These are phyloP conservation scores for Andricus grossulariae DNA, from an alignment of 1,140 invertebrate genomes.

Conservation along the genomic window DNA sequence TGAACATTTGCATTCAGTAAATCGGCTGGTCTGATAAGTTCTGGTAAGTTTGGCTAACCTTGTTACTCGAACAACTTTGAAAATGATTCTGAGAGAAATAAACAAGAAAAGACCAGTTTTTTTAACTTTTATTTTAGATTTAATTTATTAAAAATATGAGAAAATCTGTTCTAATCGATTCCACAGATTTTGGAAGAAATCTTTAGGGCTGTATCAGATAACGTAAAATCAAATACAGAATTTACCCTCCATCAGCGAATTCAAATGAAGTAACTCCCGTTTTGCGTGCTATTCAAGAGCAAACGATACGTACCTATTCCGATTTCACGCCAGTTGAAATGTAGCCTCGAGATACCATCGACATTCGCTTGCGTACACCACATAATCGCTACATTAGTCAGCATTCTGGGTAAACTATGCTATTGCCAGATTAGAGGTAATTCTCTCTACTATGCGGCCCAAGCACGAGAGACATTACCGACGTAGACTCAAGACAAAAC, in stretches of 20 bases:
- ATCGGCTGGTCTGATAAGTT: neutral
- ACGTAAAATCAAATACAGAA: conserved; percentile 11
- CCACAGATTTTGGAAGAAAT: neutral
- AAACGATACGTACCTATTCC: conserved; percentile 51
- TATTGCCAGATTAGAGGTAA: conserved; percentile 66
- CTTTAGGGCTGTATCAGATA: neutral
- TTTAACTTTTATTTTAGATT: no score
- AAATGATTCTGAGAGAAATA: neutral
- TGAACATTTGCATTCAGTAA: neutral
- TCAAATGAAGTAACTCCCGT: conserved; percentile 22
- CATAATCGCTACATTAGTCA: conserved; percentile 68
- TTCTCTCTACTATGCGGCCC: conserved; percentile 57
- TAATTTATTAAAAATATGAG: no score
- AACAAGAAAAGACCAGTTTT: no score
- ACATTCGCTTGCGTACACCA: conserved; percentile 59
- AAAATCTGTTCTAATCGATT: no score
- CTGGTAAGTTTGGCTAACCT: neutral
- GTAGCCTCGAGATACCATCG: conserved; percentile 53
- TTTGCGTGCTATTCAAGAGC: conserved; percentile 34
- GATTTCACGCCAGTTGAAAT: conserved; percentile 57
- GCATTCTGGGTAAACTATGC: conserved; percentile 66
- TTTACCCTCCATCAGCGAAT: conserved; percentile 18
- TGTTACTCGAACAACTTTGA: neutral
- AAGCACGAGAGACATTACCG: neutral
- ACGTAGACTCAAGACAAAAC: neutral